Percentiles rank a stretch among this genome's conserved stretches.
Conservation (phyloP, 2,888 invertebrate species). For the Hypsopygia costalis region DNA sequence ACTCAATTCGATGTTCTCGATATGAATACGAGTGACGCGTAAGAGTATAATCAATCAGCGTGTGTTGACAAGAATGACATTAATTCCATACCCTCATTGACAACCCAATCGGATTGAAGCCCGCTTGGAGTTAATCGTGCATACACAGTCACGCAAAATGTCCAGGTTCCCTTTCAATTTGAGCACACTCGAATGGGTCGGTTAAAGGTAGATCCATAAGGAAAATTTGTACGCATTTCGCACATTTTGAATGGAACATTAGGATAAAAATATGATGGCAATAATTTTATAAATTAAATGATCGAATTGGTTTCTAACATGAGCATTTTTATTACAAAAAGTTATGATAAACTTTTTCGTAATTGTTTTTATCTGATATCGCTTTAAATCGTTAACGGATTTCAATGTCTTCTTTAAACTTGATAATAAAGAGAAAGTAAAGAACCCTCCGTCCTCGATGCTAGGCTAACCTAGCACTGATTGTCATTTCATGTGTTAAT, state of each 20-base stretch:
- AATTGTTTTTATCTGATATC: too few relatives aligned
- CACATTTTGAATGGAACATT: not conserved
- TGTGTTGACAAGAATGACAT: not conserved
- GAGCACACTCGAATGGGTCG: not conserved
- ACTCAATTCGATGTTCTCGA: not conserved
- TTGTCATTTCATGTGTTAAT: too few relatives aligned
- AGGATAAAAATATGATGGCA: not conserved
- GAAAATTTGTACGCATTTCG: not conserved
- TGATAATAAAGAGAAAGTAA: too few relatives aligned
- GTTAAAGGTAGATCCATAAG: not conserved
- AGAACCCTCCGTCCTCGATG: too few relatives aligned
- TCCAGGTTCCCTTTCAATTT: slow-evolving; percentile 1
- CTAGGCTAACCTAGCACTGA: too few relatives aligned
- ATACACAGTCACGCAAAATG: slow-evolving; percentile 1
- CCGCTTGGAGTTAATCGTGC: slow-evolving; percentile 4
- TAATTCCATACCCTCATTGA: not conserved
- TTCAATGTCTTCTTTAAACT: too few relatives aligned
- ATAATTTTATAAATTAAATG: too few relatives aligned
- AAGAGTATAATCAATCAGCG: not conserved
- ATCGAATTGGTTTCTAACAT: too few relatives aligned
- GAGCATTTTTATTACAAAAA: too few relatives aligned
- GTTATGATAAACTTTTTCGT: too few relatives aligned
- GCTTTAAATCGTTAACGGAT: too few relatives aligned
- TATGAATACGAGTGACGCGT: not conserved
- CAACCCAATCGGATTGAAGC: slow-evolving; percentile 1